Evolutionary conservation across 2,888 invertebrate genomes (phyloP), one percentile per base, ranked within the genome.

Genomic region (Apomyelois bistriatella): DNA sequence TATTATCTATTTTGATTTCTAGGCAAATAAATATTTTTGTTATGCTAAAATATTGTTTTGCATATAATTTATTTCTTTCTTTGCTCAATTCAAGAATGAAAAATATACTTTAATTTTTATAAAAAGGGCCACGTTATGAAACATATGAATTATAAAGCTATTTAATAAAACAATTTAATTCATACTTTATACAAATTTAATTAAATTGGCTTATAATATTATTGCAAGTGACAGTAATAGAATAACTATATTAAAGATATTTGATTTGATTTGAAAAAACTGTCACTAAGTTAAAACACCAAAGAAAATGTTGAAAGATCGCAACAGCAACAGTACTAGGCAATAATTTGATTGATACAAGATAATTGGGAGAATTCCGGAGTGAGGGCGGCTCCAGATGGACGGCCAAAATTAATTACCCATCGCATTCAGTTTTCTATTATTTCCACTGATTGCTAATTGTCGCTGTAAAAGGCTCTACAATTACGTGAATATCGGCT

Each of bases 341-440:
- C 64, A 62, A 67, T 68, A 69, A 72, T 70, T 70, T 65, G 68
- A 70, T 72, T 71, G 66, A 70, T 73, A 68, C 69, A 64, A 71
- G 70, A 70, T 72, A 76, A 76, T 66, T 72, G 70, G 71, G 62
- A 66, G 66, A 66, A 65, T 65, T 66, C 57, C 60, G 55, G 59
- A 64, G 58, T 52, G 58, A 55, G 61, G 60, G 59, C 53, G 62
- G 54, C 54, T 58, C 52, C 63, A 72, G 73, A 74, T 67, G 70
- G 72, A 71, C 68, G 65, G 59, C 57, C 68, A 63, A 71, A 72
- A 74, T 71, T 69, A 74, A 74, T 70, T 70, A 73, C 66, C 64
- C 64, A 63, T 66, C 61, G 62, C 60, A 65, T 69, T 68, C 65
- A 66, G 66, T 56, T 64, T 65, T 65, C 65, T 66, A 61, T 65